phyloP scores from a whole-genome alignment of 30 jellyfish, hydroid and myxozoan genomes.

The Hydractinia echinata region DNA sequence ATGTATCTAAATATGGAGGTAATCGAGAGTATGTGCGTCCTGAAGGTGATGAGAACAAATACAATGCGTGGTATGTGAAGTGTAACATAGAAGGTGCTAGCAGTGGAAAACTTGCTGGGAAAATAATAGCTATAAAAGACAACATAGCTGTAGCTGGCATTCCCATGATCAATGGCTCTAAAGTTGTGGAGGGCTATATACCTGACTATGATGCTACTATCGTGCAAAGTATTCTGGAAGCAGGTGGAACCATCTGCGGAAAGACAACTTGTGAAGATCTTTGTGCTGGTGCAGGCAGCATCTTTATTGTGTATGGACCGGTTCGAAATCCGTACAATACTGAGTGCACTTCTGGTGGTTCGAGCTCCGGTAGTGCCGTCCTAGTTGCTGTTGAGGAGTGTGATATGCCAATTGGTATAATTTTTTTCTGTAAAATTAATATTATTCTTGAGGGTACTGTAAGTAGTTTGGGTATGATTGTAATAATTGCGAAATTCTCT shows the following conservation, averaged over 20 bases:
- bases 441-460: no score
- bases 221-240: conserved; percentile 8
- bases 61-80: conserved; percentile 22
- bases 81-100: conserved; percentile 6
- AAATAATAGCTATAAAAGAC: conserved; percentile 24
- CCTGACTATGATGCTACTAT: conserved; percentile 32
- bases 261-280: conserved; percentile 19
- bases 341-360: conserved; percentile 13
- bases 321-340: conserved; percentile 18
- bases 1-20: background rate
- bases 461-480: no score
- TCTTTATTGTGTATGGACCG: background rate
- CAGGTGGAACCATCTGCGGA: background rate
- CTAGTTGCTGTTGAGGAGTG: conserved; percentile 13
- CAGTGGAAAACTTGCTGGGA: conserved; percentile 21
- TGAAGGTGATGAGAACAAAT: background rate
- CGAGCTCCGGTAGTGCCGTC: conserved; percentile 19
- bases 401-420: conserved; percentile 17
- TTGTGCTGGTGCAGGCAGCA: conserved; percentile 13
- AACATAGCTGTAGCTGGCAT: conserved; percentile 22
- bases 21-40: background rate
- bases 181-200: conserved; percentile 27
- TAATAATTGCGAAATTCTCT: no score
- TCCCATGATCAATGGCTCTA: conserved; percentile 34
- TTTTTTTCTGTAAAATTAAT: no score